Evolutionary conservation across 2,113 vertebrate genomes (phyloP).

Genomic region (Pachycephala philippinensis): DNA sequence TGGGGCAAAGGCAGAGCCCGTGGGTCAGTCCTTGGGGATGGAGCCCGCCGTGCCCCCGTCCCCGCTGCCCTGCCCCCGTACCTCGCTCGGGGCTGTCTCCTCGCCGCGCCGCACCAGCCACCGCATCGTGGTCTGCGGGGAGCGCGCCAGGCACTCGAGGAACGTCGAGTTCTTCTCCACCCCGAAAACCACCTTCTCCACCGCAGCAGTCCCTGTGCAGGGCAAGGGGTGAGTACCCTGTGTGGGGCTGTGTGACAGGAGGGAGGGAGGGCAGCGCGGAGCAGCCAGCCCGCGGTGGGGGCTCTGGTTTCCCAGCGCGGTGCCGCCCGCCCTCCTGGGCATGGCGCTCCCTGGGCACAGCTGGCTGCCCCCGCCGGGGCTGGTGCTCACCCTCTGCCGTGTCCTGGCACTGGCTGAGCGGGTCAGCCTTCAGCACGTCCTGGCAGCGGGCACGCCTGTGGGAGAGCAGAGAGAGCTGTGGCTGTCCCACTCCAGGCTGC

Average conservation of each 20-base stretch:
- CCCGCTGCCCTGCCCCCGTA: not conserved
- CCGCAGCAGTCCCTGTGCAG: not conserved
- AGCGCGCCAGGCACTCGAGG: slow-evolving; percentile 77
- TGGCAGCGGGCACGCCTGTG: slow-evolving; percentile 77
- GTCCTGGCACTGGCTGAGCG: slow-evolving; percentile 78
- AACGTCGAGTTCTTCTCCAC: slow-evolving; percentile 85
- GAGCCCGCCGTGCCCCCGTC: too few species aligned
- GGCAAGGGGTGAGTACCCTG: not conserved
- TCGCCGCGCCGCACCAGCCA: slow-evolving; percentile 67
- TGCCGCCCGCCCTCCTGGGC: fast-evolving
- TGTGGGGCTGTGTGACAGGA: not conserved
- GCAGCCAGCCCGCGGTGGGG: fast-evolving
- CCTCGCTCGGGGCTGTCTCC: slow-evolving; percentile 49
- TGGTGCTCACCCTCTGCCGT: slow-evolving; percentile 69
- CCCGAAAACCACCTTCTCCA: slow-evolving; percentile 73
- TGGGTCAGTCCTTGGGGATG: fast-evolving
- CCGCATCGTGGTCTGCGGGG: slow-evolving; percentile 63
- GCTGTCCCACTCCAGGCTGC: fast-evolving
- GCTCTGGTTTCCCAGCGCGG: not conserved
- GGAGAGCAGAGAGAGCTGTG: not conserved
- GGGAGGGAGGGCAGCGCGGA: not conserved
- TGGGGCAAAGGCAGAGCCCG: not conserved
- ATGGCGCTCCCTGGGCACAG: not conserved
- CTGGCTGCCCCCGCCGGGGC: not conserved
- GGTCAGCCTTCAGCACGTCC: slow-evolving; percentile 77